phyloP scores from a whole-genome alignment of 1,140 invertebrate genomes.

The Lycorma delicatula region DNA sequence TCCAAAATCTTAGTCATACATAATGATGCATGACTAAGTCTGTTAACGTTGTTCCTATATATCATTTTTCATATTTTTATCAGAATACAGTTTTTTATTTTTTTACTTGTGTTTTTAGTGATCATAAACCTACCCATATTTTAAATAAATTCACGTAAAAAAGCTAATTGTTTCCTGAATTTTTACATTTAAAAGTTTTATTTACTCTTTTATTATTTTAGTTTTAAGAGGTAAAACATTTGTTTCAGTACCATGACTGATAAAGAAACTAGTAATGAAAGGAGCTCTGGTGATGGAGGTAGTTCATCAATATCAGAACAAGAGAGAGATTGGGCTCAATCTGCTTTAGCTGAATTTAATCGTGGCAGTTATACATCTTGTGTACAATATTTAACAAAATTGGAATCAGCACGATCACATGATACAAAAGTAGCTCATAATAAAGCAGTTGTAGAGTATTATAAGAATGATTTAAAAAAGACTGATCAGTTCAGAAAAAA shows the following conservation, averaged over 20 bases:
- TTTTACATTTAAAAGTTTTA: too few species aligned
- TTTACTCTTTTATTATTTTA: too few species aligned
- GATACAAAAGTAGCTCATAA: conserved; percentile 67
- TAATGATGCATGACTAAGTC: too few species aligned
- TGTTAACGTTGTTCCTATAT: too few species aligned
- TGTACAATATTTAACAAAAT: conserved; percentile 47
- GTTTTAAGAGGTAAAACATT: too few species aligned
- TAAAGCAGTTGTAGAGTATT: conserved; percentile 61
- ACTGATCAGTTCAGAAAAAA: conserved; percentile 60
- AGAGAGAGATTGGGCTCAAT: conserved; percentile 47
- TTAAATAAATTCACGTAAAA: too few species aligned
- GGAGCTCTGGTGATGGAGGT: background rate
- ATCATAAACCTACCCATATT: too few species aligned
- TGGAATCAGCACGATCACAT: conserved; percentile 46
- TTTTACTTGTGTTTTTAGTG: too few species aligned
- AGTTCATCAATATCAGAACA: conserved; percentile 37
- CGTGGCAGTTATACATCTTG: conserved; percentile 47
- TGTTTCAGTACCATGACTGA: background rate
- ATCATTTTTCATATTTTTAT: too few species aligned
- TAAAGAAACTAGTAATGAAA: background rate
- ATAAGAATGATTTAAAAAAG: conserved; percentile 57
- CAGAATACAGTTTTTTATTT: too few species aligned
- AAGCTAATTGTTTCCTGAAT: too few species aligned
- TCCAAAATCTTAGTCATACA: too few species aligned
- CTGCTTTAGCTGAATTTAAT: conserved; percentile 48